Conservation (phyloP, 2,888 invertebrate species). For the Phasia obesa region DNA sequence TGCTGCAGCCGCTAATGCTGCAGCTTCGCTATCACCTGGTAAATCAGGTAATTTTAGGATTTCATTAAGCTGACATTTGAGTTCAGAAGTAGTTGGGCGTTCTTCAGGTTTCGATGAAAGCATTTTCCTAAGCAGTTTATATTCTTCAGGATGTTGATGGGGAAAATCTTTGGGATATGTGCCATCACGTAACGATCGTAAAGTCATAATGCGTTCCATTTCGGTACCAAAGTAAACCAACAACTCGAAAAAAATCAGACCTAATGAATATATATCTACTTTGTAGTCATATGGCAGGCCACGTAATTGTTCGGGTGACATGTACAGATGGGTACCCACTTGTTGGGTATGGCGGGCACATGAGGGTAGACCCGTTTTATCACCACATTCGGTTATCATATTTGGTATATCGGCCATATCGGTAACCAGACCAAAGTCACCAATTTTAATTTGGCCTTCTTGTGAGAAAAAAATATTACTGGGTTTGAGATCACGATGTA, state of each 20-base stretch:
- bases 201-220: conserved; percentile 91
- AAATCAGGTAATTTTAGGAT: conserved; percentile 76
- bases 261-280: conserved; percentile 97
- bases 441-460: conserved; percentile 96
- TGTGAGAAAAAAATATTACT: conserved; percentile 96
- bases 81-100: conserved; percentile 90
- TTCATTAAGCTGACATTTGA: conserved; percentile 81
- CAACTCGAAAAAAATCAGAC: conserved; percentile 96
- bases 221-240: conserved; percentile 94
- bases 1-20: conserved; percentile 74
- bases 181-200: conserved; percentile 86
- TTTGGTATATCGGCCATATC: conserved; percentile 87
- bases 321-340: conserved; percentile 95
- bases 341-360: conserved; percentile 85
- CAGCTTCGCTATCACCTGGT: conserved; percentile 71
- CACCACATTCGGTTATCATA: conserved; percentile 77
- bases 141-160: conserved; percentile 86
- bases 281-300: conserved; percentile 92
- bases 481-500: conserved; percentile 98
- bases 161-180: conserved; percentile 88
- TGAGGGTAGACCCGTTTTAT: conserved; percentile 77
- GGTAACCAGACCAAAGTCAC: conserved; percentile 99
- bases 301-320: conserved; percentile 97
- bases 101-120: conserved; percentile 87
- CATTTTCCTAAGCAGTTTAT: conserved; percentile 89